Evolutionary conservation across 1,140 invertebrate genomes (phyloP).

Genomic region (Danaus melanippus): DNA sequence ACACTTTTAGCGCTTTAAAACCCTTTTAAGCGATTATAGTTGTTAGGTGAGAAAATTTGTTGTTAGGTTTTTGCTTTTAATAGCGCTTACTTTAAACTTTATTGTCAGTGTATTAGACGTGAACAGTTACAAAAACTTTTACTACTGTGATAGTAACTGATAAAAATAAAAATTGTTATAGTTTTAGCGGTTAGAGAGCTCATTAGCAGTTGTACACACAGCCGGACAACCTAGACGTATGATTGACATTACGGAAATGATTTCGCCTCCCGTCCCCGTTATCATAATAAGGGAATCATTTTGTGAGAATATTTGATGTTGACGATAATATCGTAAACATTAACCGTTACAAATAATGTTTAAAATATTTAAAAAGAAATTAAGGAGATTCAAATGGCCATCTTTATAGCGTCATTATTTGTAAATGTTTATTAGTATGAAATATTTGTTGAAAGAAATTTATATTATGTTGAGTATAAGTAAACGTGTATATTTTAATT

Average conservation of each 20-base stretch:
- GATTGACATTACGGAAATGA: conserved; percentile 64
- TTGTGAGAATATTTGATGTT: conserved; percentile 51
- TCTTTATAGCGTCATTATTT: too few relatives aligned
- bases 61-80: neutral
- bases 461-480: too few relatives aligned
- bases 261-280: conserved; percentile 44
- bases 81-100: conserved; percentile 3
- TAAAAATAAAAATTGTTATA: neutral
- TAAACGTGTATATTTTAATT: too few relatives aligned
- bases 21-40: conserved; percentile 7
- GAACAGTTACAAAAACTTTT: neutral
- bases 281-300: conserved; percentile 54
- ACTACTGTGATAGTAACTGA: too few relatives aligned
- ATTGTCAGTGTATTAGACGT: neutral
- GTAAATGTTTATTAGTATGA: too few relatives aligned
- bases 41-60: neutral
- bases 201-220: conserved; percentile 50
- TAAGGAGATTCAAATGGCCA: neutral
- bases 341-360: conserved; percentile 5
- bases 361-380: neutral
- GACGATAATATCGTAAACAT: conserved; percentile 31
- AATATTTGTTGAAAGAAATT: too few relatives aligned
- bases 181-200: conserved; percentile 33
- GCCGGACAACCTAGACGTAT: conserved; percentile 39
- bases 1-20: conserved; percentile 12